Conservation (phyloP, 1,140 invertebrate genomes). For the Telenomus remus region DNA sequence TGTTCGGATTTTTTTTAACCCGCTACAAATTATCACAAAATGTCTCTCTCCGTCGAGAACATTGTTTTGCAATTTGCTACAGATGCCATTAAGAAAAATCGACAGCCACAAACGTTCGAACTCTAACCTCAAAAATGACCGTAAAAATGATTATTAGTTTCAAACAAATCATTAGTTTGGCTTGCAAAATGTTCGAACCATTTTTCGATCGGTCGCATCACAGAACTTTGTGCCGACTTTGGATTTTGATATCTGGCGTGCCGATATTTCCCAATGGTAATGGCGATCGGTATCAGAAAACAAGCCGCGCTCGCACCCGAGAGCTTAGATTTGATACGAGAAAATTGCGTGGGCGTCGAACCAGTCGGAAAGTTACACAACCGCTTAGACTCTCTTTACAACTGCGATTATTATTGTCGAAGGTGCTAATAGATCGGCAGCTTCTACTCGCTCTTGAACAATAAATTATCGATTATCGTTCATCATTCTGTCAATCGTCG, state of each 20-base stretch:
- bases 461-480: slow-evolving; percentile 65
- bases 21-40: slow-evolving; percentile 38
- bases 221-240: too few relatives aligned
- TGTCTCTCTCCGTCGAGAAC: slow-evolving; percentile 8
- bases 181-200: too few relatives aligned
- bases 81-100: too few relatives aligned
- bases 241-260: background rate
- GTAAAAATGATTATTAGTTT: too few relatives aligned
- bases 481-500: slow-evolving; percentile 54
- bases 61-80: too few relatives aligned
- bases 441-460: slow-evolving; percentile 64
- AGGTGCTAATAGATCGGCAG: slow-evolving; percentile 66
- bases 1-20: slow-evolving; percentile 35
- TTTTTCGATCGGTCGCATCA: too few relatives aligned
- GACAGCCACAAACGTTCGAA: too few relatives aligned
- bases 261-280: slow-evolving; percentile 42
- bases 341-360: slow-evolving; percentile 63
- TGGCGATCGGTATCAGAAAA: slow-evolving; percentile 61
- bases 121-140: too few relatives aligned
- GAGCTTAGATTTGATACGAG: slow-evolving; percentile 46
- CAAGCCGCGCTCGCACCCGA: slow-evolving; percentile 49
- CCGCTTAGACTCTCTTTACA: slow-evolving; percentile 62
- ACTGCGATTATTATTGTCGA: slow-evolving; percentile 64
- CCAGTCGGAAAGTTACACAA: slow-evolving; percentile 64
- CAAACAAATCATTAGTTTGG: too few relatives aligned